Conservation (phyloP, 2,113 vertebrate species). For the Columbina picui region DNA sequence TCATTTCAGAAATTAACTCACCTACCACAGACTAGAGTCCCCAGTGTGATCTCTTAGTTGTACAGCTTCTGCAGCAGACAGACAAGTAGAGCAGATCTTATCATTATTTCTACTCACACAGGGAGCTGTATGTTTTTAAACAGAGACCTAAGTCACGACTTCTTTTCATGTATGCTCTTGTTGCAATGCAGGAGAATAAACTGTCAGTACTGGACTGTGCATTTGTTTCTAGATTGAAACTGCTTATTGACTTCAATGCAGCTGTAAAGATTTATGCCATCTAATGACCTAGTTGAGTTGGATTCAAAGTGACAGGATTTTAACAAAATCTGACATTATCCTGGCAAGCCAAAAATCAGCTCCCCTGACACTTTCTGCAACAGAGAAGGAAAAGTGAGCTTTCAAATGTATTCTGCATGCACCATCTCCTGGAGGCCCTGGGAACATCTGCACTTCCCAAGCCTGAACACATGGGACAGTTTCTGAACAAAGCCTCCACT, state of each 20-base stretch:
- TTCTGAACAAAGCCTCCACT: background rate
- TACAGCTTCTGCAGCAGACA: background rate
- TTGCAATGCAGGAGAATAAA: background rate
- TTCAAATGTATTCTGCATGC: background rate
- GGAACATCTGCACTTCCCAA: background rate
- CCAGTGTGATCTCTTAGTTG: background rate
- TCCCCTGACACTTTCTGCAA: background rate
- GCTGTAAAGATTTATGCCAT: background rate
- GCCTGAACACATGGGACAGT: background rate
- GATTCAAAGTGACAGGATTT: background rate
- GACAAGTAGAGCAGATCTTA: background rate
- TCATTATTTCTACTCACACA: background rate
- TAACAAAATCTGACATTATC: background rate
- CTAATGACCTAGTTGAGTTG: background rate
- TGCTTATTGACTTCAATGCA: background rate
- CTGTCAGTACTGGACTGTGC: background rate
- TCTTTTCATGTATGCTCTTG: background rate
- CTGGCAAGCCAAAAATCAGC: background rate
- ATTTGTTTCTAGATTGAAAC: background rate
- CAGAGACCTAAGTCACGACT: background rate
- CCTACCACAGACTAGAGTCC: background rate
- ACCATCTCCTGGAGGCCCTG: constrained; percentile 14
- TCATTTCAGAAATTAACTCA: background rate
- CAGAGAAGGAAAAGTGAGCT: background rate
- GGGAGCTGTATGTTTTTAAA: background rate